Conservation (phyloP, 2,888 invertebrate genomes). For the Drosophila koepferae region DNA sequence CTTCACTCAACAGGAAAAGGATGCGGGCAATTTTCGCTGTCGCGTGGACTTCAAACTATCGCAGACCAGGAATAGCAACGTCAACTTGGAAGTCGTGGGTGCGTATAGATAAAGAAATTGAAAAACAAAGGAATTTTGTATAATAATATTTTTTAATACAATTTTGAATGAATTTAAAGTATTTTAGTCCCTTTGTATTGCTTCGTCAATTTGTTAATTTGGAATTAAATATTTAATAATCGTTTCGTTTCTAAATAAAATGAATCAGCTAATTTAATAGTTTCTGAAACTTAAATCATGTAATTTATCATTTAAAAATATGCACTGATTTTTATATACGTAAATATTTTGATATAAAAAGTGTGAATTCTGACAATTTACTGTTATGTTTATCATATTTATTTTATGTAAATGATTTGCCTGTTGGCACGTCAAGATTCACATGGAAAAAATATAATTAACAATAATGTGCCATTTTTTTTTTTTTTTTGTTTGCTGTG, state of each 20-base stretch:
- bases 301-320: not conserved
- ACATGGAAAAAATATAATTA: slow-evolving; percentile 45
- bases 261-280: too few relatives aligned
- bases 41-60: slow-evolving; percentile 92
- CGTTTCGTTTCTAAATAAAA: too few relatives aligned
- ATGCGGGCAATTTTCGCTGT: slow-evolving; percentile 91
- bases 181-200: too few relatives aligned
- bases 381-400: not conserved
- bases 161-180: not conserved
- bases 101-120: slow-evolving; percentile 86
- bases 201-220: too few relatives aligned
- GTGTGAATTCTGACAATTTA: not conserved
- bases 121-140: too few relatives aligned
- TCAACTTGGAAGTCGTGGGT: slow-evolving; percentile 92
- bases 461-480: slow-evolving; percentile 34
- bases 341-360: not conserved
- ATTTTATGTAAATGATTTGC: slow-evolving; percentile 10
- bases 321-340: not conserved
- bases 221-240: too few relatives aligned
- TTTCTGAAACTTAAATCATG: not conserved
- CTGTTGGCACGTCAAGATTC: slow-evolving; percentile 23
- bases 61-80: slow-evolving; percentile 91
- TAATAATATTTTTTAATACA: too few relatives aligned
- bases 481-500: not conserved
- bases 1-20: slow-evolving; percentile 86